These are phyloP conservation scores for Sipha flava DNA, from an alignment of 1,140 invertebrate genomes.

Conservation along the genomic window DNA sequence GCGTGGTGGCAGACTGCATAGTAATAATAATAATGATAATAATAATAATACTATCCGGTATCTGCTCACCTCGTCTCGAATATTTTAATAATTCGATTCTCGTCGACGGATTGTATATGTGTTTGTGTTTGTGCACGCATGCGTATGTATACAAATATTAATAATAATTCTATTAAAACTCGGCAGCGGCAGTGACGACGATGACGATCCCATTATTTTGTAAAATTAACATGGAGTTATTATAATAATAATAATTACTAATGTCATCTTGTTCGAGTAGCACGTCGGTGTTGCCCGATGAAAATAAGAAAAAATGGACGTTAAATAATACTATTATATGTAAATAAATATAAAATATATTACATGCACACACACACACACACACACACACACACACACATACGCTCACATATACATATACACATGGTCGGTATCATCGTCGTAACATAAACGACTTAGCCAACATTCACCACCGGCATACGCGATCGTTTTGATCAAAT, in stretches of 20 bases:
- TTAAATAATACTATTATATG: too few species aligned
- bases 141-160: neutral
- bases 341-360: too few species aligned
- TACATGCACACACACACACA: neutral
- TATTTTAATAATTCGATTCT: constrained; percentile 18
- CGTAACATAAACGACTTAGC: constrained; percentile 16
- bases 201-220: neutral
- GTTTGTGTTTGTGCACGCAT: neutral
- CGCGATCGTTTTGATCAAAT: constrained; percentile 7
- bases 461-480: neutral
- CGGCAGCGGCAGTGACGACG: neutral
- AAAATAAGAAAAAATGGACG: neutral
- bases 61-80: neutral
- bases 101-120: neutral
- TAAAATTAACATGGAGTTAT: neutral
- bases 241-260: neutral
- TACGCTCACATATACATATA: too few species aligned
- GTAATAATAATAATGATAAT: neutral
- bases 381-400: neutral
- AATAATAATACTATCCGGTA: neutral
- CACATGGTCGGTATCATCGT: neutral
- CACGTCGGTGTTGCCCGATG: too few species aligned
- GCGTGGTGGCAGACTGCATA: neutral
- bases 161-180: neutral
- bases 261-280: too few species aligned